Percentiles rank a stretch among this genome's conserved stretches.
Evolutionary conservation across 37 sponge, comb jelly and placozoan species (phyloP).

Genomic region (Crambe crambe): DNA sequence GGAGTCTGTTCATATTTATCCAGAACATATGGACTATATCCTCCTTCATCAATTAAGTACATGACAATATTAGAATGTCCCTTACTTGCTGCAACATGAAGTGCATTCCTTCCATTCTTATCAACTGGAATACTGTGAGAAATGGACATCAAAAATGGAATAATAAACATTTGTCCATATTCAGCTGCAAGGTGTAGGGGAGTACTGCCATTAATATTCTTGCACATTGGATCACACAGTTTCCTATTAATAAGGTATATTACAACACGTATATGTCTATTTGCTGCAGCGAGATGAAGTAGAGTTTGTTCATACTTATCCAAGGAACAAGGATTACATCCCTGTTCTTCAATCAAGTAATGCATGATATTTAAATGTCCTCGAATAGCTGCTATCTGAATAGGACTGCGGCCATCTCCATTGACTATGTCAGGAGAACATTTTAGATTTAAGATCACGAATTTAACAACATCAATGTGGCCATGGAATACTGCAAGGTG

Average conservation of each 20-base stretch:
- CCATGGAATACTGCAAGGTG: no score
- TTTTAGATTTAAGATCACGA: no score
- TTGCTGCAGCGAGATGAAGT: neutral
- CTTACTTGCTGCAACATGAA: neutral
- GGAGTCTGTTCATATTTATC: neutral
- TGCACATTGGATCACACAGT: neutral
- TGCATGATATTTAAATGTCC: neutral
- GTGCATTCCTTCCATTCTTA: neutral
- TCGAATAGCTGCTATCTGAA: neutral
- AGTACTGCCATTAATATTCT: neutral
- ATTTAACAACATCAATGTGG: neutral
- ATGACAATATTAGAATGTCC: neutral
- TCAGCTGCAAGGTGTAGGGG: neutral
- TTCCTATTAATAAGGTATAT: neutral
- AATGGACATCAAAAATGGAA: neutral
- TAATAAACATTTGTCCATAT: neutral
- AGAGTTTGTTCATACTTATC: neutral
- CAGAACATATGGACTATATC: neutral
- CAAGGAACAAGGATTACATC: neutral
- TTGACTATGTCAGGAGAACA: neutral
- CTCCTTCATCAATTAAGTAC: neutral
- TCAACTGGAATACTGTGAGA: neutral
- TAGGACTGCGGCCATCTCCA: neutral
- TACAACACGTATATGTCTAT: neutral
- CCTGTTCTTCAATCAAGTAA: neutral